Evolutionary conservation across 1,140 invertebrate species (phyloP), one percentile per base, ranked within the genome.

Genomic region (Octopus bimaculoides): DNA sequence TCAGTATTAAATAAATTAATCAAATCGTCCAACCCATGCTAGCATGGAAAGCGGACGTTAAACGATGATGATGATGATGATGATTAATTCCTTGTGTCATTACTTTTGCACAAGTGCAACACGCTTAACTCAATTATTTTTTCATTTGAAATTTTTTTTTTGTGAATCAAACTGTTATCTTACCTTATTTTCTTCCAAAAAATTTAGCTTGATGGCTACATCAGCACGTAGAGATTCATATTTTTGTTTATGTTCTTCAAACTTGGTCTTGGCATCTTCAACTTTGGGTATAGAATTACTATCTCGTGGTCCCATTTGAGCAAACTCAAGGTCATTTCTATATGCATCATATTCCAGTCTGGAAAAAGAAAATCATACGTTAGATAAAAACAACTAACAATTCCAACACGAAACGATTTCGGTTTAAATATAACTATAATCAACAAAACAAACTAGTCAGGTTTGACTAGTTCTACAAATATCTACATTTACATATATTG

Each of bases 321-420:
- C 90, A 54, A 93, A 91, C 90, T 98, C 96, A 84, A 98, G 90
- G 91, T 98, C 97, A 89, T 94, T 94, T 87, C 97, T 93, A 89
- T 98, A 98, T 14, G 97, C 97, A 93, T 99, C 97, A 89, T 97
- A 99, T 90, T 98, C 97, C 90, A 98, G 93, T 91, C 97, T 96
- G 86, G 52, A 81, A 80, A 52, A 77, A 26, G 79, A 53, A 81
- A 76, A 69, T 52, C n/a, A 75, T 77, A 77, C 73, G 12, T 75
- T 54, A 41, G 26, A 41, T 41, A 41, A 41, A 41, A 41, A 41
- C 26, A 41, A 41, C 26, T 41, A 41, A 41, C 26, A 41, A 41
- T 41, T 41, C 26, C 26, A 41, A 41, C 26, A 41, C 26, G 26
- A 41, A 41, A 41, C 3, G 26, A 41, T 41, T 41, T 41, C 1